phyloP scores from a whole-genome alignment of 2,113 vertebrate genomes.

The Clupea harengus region DNA sequence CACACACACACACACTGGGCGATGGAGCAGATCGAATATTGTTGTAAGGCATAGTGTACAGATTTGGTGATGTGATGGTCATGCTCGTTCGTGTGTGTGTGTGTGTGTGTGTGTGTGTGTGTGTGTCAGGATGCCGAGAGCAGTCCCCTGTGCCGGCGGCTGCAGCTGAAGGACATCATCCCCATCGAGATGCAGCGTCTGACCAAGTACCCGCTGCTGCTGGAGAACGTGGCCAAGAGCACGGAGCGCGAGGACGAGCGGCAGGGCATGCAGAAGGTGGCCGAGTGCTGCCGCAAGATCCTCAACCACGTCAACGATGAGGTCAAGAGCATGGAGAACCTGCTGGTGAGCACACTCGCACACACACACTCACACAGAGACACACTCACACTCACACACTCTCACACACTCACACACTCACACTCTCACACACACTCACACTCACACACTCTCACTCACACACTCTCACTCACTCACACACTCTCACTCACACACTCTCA shows the following conservation, averaged over 20 bases:
- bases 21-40: too few relatives aligned
- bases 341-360: conserved; percentile 76
- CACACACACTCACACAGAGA: not conserved
- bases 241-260: conserved; percentile 66
- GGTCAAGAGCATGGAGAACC: conserved; percentile 86
- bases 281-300: conserved; percentile 84
- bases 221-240: conserved; percentile 85
- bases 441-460: not conserved
- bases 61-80: too few relatives aligned
- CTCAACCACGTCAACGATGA: conserved; percentile 88
- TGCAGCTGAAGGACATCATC: conserved; percentile 92
- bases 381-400: not conserved
- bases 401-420: not conserved
- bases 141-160: conserved; percentile 80
- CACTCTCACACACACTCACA: not conserved
- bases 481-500: too few relatives aligned
- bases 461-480: not conserved
- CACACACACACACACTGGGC: too few relatives aligned
- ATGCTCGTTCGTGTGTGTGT: too few relatives aligned
- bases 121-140: conserved; percentile 83
- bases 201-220: conserved; percentile 87
- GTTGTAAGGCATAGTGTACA: too few relatives aligned
- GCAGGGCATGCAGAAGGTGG: conserved; percentile 67
- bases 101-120: conserved; percentile 21
- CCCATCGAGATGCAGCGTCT: conserved; percentile 91